Percentiles rank a stretch among this genome's conserved stretches.
Evolutionary conservation across 1,140 invertebrate species (phyloP).

Genomic region (Sycophaga agraensis): DNA sequence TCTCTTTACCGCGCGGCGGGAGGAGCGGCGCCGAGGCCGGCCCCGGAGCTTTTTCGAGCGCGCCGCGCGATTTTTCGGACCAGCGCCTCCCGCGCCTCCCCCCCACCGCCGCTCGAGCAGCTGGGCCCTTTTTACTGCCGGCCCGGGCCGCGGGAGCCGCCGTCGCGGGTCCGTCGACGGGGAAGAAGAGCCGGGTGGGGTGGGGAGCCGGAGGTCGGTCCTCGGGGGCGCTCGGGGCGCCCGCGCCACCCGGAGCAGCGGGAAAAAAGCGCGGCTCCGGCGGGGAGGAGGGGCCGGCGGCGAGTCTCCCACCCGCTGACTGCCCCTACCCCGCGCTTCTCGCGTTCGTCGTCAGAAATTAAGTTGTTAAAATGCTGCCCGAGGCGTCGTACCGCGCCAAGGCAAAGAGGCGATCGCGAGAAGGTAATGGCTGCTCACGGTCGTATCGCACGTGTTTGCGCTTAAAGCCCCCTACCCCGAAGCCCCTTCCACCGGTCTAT

Average conservation of each 20-base stretch:
- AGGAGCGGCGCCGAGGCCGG: neutral
- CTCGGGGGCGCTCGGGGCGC: neutral
- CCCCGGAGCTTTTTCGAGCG: neutral
- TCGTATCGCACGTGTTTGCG: conserved; percentile 32
- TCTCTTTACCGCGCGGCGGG: too few species aligned
- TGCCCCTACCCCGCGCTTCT: conserved; percentile 1
- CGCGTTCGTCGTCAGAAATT: conserved; percentile 29
- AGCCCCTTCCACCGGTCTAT: neutral
- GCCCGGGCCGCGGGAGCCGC: too few species aligned
- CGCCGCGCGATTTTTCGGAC: neutral
- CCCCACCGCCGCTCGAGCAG: too few species aligned
- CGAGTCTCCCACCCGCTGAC: neutral
- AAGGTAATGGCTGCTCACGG: conserved; percentile 25
- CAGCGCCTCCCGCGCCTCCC: neutral
- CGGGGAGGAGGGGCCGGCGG: too few species aligned
- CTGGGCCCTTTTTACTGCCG: too few species aligned
- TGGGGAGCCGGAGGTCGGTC: neutral
- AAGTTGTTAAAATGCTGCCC: conserved; percentile 32
- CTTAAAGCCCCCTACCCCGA: conserved; percentile 1
- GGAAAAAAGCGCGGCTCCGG: neutral
- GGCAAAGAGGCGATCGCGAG: conserved; percentile 22
- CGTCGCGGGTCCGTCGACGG: too few species aligned
- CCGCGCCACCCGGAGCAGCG: neutral
- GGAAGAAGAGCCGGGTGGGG: too few species aligned
- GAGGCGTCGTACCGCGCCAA: conserved; percentile 23